Percentiles rank a stretch among this genome's conserved stretches.
phyloP scores from a whole-genome alignment of 2,888 invertebrate species.

The Morpho deidamia region DNA sequence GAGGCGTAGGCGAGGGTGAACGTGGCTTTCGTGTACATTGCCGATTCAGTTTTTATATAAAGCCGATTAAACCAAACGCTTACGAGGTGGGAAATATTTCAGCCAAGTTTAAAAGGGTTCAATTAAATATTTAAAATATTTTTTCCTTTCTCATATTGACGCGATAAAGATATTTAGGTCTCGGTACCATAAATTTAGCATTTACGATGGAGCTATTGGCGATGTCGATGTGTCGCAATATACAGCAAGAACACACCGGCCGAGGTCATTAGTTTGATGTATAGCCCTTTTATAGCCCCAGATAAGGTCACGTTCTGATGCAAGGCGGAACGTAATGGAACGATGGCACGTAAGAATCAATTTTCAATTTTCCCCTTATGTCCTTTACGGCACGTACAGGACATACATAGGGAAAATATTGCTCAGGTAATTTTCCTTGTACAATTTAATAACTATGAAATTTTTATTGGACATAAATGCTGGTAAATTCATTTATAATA shows the following conservation, averaged over 20 bases:
- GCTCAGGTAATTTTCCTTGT: constrained; percentile 8
- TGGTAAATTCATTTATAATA: too few species aligned
- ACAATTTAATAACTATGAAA: too few species aligned
- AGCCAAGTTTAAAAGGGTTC: too few species aligned
- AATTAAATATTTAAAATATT: too few species aligned
- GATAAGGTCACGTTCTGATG: constrained; percentile 24
- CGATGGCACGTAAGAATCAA: constrained; percentile 12
- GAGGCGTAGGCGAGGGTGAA: too few species aligned
- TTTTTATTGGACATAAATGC: too few species aligned
- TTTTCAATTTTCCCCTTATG: constrained; percentile 12
- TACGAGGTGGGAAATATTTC: too few species aligned
- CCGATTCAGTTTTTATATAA: too few species aligned
- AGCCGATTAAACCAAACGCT: too few species aligned
- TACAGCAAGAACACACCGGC: constrained; percentile 31
- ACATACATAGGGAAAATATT: constrained; percentile 8
- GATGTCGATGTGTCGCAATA: constrained; percentile 23
- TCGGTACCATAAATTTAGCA: constrained; percentile 1
- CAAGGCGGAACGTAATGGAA: constrained; percentile 2
- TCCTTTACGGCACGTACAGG: constrained; percentile 4
- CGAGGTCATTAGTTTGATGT: constrained; percentile 54
- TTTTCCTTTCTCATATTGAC: background rate
- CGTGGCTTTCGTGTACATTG: too few species aligned
- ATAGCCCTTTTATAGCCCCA: constrained; percentile 31
- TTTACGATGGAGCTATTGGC: constrained; percentile 6
- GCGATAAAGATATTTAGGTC: constrained; percentile 4